Evolutionary conservation across 2,888 invertebrate genomes (phyloP).

Genomic region (Drosophila differens): DNA sequence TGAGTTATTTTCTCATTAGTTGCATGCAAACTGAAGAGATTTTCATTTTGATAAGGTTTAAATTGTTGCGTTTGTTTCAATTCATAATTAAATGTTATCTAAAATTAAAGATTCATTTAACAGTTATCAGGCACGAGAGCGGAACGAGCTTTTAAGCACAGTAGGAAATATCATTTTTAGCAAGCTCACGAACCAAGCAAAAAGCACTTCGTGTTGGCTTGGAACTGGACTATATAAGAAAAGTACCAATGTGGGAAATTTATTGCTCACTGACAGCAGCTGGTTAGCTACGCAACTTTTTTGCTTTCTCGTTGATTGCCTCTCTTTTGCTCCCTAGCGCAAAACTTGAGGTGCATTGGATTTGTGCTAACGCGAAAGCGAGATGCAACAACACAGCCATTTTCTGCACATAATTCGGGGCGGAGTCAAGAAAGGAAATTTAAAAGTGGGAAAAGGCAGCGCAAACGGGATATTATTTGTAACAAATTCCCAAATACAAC

Average conservation of each 20-base stretch:
- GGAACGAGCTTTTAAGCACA: slow-evolving; percentile 5
- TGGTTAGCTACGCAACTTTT: background rate
- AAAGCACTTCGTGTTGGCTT: slow-evolving; percentile 10
- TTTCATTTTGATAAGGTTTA: background rate
- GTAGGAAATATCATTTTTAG: slow-evolving; percentile 25
- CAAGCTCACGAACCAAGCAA: background rate
- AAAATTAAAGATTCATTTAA: background rate
- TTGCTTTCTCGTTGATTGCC: background rate
- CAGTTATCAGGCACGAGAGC: background rate
- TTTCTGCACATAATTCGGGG: slow-evolving; percentile 61
- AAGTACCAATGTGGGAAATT: background rate
- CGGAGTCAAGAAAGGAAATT: slow-evolving; percentile 34
- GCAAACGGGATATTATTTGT: background rate
- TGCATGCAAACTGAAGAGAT: background rate
- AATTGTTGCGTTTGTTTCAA: too few relatives aligned
- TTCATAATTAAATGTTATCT: background rate
- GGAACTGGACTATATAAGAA: background rate
- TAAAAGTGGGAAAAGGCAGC: slow-evolving; percentile 13
- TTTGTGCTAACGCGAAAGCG: slow-evolving; percentile 17
- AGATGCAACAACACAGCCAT: slow-evolving; percentile 44
- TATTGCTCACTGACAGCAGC: slow-evolving; percentile 33
- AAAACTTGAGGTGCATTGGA: too few relatives aligned
- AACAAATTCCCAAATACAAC: rapidly evolving
- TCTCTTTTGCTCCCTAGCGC: slow-evolving; percentile 34
- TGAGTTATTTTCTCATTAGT: background rate